Evolutionary conservation across 2,888 invertebrate genomes (phyloP).

Genomic region (Fabriciana adippe): DNA sequence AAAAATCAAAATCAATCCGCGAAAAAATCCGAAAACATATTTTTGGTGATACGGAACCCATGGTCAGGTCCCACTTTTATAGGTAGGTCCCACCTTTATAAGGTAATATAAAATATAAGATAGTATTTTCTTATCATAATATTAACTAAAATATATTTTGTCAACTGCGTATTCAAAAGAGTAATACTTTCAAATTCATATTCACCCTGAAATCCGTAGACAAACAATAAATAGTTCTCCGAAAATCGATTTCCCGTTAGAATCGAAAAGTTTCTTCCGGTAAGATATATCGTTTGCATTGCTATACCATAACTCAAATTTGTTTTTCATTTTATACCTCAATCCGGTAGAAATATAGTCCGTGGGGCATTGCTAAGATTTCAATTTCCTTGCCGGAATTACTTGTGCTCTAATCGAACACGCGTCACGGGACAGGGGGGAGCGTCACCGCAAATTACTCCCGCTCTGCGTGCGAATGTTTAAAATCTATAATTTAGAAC

Average conservation of each 20-base stretch:
- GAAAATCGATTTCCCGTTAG: conserved; percentile 19
- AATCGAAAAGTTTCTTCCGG: conserved; percentile 18
- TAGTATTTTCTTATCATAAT: too few relatives aligned
- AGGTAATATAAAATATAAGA: too few relatives aligned
- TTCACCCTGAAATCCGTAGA: conserved; percentile 4
- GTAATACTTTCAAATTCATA: neutral
- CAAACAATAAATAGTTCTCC: conserved; percentile 17
- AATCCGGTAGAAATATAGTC: conserved; percentile 69
- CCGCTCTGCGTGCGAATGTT: conserved; percentile 73
- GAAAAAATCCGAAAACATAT: too few relatives aligned
- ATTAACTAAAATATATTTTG: too few relatives aligned
- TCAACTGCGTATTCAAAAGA: too few relatives aligned
- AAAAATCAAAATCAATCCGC: too few relatives aligned
- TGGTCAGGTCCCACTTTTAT: too few relatives aligned
- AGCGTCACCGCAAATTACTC: conserved; percentile 76
- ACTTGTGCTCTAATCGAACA: conserved; percentile 81
- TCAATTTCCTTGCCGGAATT: conserved; percentile 82
- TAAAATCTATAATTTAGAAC: conserved; percentile 73
- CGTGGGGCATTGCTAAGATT: conserved; percentile 80
- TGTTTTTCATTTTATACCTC: conserved; percentile 71
- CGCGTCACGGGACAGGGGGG: conserved; percentile 70
- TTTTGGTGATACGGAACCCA: too few relatives aligned
- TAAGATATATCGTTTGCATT: conserved; percentile 19
- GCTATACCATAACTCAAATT: conserved; percentile 45
- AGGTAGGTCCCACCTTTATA: too few relatives aligned